Percentiles rank a stretch among this genome's conserved stretches.
These are phyloP conservation scores for Auanema sp. DNA, from an alignment of 2,888 invertebrate genomes.

Conservation along the genomic window DNA sequence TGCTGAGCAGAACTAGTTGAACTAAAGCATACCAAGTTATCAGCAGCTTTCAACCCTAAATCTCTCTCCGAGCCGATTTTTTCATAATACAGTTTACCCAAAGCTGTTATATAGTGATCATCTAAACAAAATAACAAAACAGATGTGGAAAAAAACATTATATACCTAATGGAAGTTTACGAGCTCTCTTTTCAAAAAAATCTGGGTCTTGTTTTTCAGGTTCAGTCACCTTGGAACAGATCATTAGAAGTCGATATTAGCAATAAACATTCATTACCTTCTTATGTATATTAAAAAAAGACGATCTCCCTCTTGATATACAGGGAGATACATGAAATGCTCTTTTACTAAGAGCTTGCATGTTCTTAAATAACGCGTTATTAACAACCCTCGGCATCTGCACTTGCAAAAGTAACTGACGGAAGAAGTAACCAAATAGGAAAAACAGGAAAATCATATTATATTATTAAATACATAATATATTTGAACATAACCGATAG, in stretches of 20 bases:
- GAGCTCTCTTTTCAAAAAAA: conserved; percentile 59
- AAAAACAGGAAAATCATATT: no score
- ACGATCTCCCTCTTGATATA: conserved; percentile 27
- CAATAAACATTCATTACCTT: conserved; percentile 32
- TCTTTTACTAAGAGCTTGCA: conserved; percentile 18
- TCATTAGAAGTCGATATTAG: neutral
- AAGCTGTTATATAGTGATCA: conserved; percentile 57
- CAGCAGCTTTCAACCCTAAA: conserved; percentile 55
- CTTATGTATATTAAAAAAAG: conserved; percentile 57
- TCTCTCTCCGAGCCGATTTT: conserved; percentile 61
- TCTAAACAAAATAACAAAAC: conserved; percentile 32
- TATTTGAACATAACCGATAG: no score
- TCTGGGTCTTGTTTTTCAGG: conserved; percentile 58
- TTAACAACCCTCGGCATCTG: neutral
- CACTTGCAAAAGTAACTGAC: neutral
- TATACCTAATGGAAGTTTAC: conserved; percentile 52
- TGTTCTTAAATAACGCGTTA: neutral
- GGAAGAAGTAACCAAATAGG: neutral
- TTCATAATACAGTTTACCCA: conserved; percentile 55
- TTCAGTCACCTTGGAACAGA: conserved; percentile 47
- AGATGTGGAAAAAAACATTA: conserved; percentile 3
- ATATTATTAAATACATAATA: no score
- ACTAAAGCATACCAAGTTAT: conserved; percentile 36
- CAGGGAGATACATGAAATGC: conserved; percentile 9
- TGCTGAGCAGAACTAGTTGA: neutral